Conservation (phyloP, 1,140 invertebrate genomes). For the Aphelenchoides besseyi region DNA sequence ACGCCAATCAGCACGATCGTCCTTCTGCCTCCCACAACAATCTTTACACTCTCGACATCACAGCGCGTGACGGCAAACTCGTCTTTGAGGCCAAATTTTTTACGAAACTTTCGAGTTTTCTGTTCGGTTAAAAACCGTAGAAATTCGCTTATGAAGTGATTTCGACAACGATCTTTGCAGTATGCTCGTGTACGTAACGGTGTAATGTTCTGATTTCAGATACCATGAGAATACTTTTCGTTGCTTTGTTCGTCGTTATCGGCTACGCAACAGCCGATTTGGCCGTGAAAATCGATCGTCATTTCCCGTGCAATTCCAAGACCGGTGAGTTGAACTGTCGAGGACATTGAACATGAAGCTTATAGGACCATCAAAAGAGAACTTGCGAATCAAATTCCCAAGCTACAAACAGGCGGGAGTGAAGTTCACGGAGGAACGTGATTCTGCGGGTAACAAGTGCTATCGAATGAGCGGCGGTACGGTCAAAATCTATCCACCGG, state of each 20-base stretch:
- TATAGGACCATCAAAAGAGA: slow-evolving; percentile 48
- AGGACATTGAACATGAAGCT: neutral
- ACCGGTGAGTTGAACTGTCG: neutral
- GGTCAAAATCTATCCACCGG: slow-evolving; percentile 43
- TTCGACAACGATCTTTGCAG: no score
- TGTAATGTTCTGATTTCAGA: slow-evolving; percentile 10
- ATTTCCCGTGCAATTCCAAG: slow-evolving; percentile 44
- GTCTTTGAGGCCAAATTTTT: no score
- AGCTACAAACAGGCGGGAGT: slow-evolving; percentile 47
- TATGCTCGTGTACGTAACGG: no score
- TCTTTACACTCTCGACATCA: no score
- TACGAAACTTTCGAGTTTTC: neutral
- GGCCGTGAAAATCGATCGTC: slow-evolving; percentile 44
- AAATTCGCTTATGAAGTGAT: no score
- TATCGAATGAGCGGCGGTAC: slow-evolving; percentile 51
- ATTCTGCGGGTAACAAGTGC: slow-evolving; percentile 46
- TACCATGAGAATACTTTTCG: neutral
- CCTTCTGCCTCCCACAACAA: no score
- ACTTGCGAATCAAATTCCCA: slow-evolving; percentile 46
- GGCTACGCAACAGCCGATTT: slow-evolving; percentile 31
- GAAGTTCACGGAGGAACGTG: slow-evolving; percentile 45
- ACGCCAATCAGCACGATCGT: no score
- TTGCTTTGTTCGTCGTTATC: neutral
- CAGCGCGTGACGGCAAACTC: no score
- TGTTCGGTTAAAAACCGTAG: neutral